These are phyloP conservation scores for Epinotia ramella DNA, from an alignment of 2,888 invertebrate species.

Conservation along the genomic window DNA sequence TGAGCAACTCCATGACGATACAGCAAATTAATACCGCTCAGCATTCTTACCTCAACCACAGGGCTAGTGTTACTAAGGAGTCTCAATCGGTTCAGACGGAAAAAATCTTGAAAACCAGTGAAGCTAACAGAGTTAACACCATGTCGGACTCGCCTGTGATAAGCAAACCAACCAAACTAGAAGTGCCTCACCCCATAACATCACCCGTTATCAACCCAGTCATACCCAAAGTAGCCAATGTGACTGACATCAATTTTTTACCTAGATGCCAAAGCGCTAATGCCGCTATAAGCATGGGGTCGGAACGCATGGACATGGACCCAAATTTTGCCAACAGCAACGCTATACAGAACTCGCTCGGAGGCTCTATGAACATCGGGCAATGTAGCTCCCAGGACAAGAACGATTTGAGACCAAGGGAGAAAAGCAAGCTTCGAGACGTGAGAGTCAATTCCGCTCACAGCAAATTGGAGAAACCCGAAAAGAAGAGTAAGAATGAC, in stretches of 20 bases:
- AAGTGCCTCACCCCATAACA: slow-evolving; percentile 81
- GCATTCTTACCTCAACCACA: slow-evolving; percentile 71
- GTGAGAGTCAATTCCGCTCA: slow-evolving; percentile 82
- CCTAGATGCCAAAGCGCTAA: slow-evolving; percentile 81
- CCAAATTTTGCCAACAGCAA: slow-evolving; percentile 64
- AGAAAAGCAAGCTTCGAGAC: slow-evolving; percentile 79
- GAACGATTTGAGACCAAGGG: slow-evolving; percentile 72
- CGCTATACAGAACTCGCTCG: slow-evolving; percentile 65
- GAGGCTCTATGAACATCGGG: slow-evolving; percentile 70
- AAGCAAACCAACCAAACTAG: slow-evolving; percentile 75
- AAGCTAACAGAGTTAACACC: slow-evolving; percentile 65
- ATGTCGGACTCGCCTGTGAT: slow-evolving; percentile 70
- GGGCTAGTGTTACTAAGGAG: slow-evolving; percentile 71
- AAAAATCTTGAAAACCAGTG: slow-evolving; percentile 71
- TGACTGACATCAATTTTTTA: slow-evolving; percentile 75
- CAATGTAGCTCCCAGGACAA: slow-evolving; percentile 69
- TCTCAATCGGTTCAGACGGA: slow-evolving; percentile 77
- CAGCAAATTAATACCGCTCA: slow-evolving; percentile 75
- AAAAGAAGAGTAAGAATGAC: slow-evolving; percentile 74
- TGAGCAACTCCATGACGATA: slow-evolving; percentile 77
- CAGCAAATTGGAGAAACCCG: slow-evolving; percentile 77
- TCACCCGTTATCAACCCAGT: slow-evolving; percentile 80
- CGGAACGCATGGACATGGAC: slow-evolving; percentile 74
- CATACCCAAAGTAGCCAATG: slow-evolving; percentile 77
- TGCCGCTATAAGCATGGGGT: slow-evolving; percentile 72